These are phyloP conservation scores for Polydrusus pterygomalis DNA, from an alignment of 2,888 invertebrate genomes.

Conservation along the genomic window DNA sequence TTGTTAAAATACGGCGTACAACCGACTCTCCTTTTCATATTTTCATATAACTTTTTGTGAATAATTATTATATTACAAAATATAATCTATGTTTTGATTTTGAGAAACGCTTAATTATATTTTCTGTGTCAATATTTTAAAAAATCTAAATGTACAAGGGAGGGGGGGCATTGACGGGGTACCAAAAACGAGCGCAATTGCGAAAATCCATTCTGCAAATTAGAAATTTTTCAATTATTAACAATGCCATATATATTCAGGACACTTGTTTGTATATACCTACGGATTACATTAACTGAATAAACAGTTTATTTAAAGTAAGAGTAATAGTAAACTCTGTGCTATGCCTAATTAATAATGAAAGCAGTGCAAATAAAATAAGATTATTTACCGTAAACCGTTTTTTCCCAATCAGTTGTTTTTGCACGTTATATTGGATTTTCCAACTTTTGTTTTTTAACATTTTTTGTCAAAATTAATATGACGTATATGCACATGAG, in stretches of 20 bases:
- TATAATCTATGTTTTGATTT: no score
- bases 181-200: no score
- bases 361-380: conserved; percentile 12
- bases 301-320: conserved; percentile 13
- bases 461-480: background rate
- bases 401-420: conserved; percentile 10
- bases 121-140: no score
- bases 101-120: no score
- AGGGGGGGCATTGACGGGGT: no score
- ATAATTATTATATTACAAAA: no score
- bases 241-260: background rate
- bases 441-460: background rate
- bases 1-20: no score
- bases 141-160: no score
- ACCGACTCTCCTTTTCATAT: no score
- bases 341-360: background rate
- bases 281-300: conserved; percentile 6
- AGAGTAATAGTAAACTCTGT: conserved; percentile 12
- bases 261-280: background rate
- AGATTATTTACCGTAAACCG: background rate
- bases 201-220: background rate
- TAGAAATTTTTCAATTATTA: background rate
- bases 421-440: background rate
- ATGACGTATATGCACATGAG: no score
- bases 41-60: no score